Conservation (phyloP, 64 coral and sea anemone genomes). For the Platygyra sinensis region DNA sequence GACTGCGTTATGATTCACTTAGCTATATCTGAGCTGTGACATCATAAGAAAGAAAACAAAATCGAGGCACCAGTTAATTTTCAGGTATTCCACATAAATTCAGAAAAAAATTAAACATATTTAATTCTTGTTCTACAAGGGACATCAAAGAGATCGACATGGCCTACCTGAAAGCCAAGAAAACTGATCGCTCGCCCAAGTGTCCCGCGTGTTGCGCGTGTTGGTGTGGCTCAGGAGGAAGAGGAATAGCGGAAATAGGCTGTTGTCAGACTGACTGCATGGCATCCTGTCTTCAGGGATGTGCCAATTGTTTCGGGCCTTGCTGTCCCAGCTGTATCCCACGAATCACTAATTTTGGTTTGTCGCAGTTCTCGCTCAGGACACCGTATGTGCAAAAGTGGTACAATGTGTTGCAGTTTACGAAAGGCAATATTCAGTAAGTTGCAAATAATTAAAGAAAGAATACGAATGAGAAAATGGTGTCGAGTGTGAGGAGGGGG, state of each 20-base stretch:
- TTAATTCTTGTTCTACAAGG: background rate
- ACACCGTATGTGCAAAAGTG: constrained; percentile 41
- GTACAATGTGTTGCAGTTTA: constrained; percentile 64
- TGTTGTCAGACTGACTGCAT: constrained; percentile 46
- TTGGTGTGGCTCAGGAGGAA: background rate
- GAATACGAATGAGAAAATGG: too few relatives aligned
- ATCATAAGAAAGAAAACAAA: too few relatives aligned
- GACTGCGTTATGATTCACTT: too few relatives aligned
- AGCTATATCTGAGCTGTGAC: too few relatives aligned
- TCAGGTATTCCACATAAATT: too few relatives aligned
- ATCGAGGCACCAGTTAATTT: too few relatives aligned
- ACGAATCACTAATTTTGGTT: constrained; percentile 34
- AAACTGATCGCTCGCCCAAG: background rate
- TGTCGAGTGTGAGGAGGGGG: too few relatives aligned
- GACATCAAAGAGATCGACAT: background rate
- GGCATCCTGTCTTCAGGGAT: constrained; percentile 48
- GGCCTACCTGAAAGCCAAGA: background rate
- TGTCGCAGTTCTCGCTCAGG: background rate
- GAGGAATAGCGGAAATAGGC: constrained; percentile 36
- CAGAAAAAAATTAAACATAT: background rate
- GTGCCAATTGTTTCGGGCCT: background rate
- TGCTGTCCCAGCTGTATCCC: constrained; percentile 42
- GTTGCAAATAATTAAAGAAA: background rate
- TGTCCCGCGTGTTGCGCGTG: constrained; percentile 13
- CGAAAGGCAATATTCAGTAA: constrained; percentile 52